These are phyloP conservation scores for Panthera uncia DNA, from an alignment of 2,113 vertebrate species.

Conservation along the genomic window DNA sequence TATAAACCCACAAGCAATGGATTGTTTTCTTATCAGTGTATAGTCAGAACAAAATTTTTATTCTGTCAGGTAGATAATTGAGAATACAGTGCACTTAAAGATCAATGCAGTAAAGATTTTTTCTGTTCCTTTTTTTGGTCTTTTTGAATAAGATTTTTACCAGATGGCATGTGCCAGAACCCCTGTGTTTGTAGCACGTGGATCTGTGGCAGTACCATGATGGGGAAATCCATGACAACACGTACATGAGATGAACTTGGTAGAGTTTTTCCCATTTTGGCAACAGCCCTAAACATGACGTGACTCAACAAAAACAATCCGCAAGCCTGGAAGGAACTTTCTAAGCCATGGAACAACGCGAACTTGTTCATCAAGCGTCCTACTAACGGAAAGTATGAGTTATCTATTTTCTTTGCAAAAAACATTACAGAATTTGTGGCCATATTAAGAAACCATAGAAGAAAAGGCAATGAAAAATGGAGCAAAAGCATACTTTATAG, in stretches of 20 bases:
- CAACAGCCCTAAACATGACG: not conserved
- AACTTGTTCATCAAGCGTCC: not conserved
- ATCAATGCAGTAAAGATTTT: not conserved
- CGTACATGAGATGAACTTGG: not conserved
- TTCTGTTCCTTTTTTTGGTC: too few relatives aligned
- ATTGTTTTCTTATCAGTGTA: not conserved
- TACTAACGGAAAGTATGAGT: not conserved
- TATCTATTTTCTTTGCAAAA: not conserved
- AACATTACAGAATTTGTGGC: not conserved
- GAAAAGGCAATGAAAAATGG: not conserved
- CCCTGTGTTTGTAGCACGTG: not conserved
- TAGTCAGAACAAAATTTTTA: not conserved
- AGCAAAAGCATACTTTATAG: not conserved
- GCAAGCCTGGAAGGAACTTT: not conserved
- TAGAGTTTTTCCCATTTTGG: not conserved
- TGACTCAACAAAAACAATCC: not conserved
- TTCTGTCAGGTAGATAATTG: not conserved
- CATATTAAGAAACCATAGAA: not conserved
- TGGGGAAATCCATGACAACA: not conserved
- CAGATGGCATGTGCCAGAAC: not conserved
- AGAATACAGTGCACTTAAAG: not conserved
- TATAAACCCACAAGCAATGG: not conserved
- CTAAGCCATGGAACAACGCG: not conserved
- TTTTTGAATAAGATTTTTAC: not conserved
- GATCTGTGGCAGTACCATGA: not conserved